Base-by-base conservation (phyloP, 2,888 invertebrate genomes). In the Melieria crassipennis region DNA sequence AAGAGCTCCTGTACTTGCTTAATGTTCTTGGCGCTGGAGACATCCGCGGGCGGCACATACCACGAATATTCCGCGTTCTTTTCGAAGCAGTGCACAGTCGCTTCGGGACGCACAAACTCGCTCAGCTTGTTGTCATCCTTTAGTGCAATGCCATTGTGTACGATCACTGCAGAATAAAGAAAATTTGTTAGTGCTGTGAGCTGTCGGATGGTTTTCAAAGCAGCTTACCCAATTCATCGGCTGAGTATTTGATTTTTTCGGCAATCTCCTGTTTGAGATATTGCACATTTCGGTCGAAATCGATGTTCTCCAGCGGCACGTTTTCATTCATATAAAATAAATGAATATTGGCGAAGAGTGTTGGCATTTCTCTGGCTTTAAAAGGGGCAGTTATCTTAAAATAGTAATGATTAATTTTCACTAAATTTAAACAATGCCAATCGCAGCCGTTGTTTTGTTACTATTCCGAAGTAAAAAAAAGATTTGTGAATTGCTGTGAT, bases 61-160 rank as follows among this genome's bases (percentile, higher is more conserved):
- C 81, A 79, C 42, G 76, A 75, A 58, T 80, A 80, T 60, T 80
- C 78, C 69, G 81, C 81, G 46, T 82, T 82, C 75, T 84, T 86
- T 13, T 81, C 87, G 56, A 91, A 83, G 52, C 89, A 88, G 83
- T 91, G 89, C 55, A 91, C 82, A 77, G 89, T 89, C 1, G 89
- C 87, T 65, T 90, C 90, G 71, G 87, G 86, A 5, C 91, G 90
- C 79, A 89, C 89, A 78, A 88, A 89, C 0, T 89, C 88, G 55
- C 88, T 86, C 72, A 92, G 80, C 9, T 88, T 87, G 50, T 88
- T 85, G 6, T 90, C 89, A 78, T 91, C 90, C 66, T 90, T 88
- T 60, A 94, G 83, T 50, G 90, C 85, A 72, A 88, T 86, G 6
- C 93, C 93, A 82, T 91, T 90, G 81, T 91, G 92, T 16, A 91